A percentile compares a stretch with the other conserved stretches of the same genome.
Evolutionary conservation across 2,797 vertebrate species (phyloP).

Genomic region (Diglossa cyanea): DNA sequence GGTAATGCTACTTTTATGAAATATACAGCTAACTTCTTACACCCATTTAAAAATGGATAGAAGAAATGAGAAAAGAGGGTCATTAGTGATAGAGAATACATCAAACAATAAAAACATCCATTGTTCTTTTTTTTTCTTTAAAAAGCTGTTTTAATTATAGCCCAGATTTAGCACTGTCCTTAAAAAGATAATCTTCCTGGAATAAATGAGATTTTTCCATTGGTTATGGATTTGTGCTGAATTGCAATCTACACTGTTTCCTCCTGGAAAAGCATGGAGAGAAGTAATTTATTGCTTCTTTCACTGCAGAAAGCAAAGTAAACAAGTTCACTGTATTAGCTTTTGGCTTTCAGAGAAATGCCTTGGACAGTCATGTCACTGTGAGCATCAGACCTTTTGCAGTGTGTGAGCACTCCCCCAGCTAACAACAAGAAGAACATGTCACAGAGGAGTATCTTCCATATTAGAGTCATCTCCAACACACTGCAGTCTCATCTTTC

Average conservation of each 20-base stretch:
- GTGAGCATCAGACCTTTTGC: neutral
- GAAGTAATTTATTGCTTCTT: neutral
- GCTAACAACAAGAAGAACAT: accelerated
- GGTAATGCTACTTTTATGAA: conserved; percentile 42
- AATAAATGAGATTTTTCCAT: neutral
- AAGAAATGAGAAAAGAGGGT: conserved; percentile 10
- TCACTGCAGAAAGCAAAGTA: neutral
- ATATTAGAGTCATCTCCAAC: neutral
- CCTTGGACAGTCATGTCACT: neutral
- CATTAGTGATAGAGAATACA: neutral
- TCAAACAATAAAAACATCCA: neutral
- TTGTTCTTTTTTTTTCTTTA: neutral
- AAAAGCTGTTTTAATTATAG: neutral
- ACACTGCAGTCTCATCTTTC: neutral
- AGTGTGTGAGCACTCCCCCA: neutral
- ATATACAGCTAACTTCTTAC: neutral
- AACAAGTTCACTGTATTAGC: neutral
- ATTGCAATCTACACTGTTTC: neutral
- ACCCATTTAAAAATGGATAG: neutral
- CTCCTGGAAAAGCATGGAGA: neutral
- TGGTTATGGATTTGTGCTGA: neutral
- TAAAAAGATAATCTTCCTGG: neutral
- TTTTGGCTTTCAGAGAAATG: neutral
- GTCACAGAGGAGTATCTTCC: neutral
- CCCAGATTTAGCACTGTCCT: neutral